Evolutionary conservation across 2,113 vertebrate species (phyloP), one percentile per base, ranked within the genome.

Genomic region (Lontra canadensis): DNA sequence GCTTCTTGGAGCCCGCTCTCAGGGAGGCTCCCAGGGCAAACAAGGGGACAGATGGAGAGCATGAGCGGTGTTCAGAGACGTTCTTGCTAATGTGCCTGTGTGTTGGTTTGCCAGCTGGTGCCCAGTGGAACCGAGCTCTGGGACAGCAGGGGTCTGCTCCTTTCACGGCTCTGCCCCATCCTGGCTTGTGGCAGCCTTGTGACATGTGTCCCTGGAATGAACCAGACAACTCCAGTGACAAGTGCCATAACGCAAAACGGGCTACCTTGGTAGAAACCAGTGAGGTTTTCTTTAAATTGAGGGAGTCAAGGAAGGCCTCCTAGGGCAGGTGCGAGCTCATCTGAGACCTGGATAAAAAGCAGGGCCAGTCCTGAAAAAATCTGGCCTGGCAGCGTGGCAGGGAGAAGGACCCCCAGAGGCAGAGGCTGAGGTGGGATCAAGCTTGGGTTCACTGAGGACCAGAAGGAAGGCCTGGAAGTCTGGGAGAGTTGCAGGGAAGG

Each of bases 61-160:
- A 4, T 0, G 3, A 1, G 21, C 23, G 17, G 9, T 39, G 1
- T 7, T 42, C 47, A 25, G 36, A 26, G 14, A 18, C 0, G 3
- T 18, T n/a, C 65, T 29, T 29, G n/a, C 26, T 36, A 25, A 0
- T n/a, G 13, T 2, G 1, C 0, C 0, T 5, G 34, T 47, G 49
- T 1, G 0, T 10, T 1, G 34, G 34, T 36, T 6, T 42, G 88
- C 20, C 25, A 4, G 25, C 44, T 0, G 25, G 71, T 71, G 79
- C 52, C 63, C 0, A 1, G 44, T 2, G 34, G 63, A 44, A 15
- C 2, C 1, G 18, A 6, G 76, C 49, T 88, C 61, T 23, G 44
- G 31, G 78, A n/a, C 14, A 9, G 47, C 78, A 31, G 36, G n/a
- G 44, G 29, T 42, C 47, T 34, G 76, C 39, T 20, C 3, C 21